A percentile compares a stretch with the other conserved stretches of the same genome.
phyloP scores from a whole-genome alignment of 2,797 vertebrate species.

The Rhabdomys pumilio region DNA sequence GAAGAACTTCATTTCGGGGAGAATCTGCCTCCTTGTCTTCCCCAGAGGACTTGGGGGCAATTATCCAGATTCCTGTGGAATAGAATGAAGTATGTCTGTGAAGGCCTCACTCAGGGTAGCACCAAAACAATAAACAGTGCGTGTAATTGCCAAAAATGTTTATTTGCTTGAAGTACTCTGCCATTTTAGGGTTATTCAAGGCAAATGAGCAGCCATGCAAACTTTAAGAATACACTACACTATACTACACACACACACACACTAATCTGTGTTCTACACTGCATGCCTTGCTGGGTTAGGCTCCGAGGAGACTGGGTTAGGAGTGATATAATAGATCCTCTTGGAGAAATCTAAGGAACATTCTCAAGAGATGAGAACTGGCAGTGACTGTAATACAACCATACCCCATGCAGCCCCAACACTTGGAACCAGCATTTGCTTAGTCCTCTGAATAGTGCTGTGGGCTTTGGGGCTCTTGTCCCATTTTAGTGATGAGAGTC shows the following conservation, averaged over 20 bases:
- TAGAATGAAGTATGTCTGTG: background rate
- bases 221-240: background rate
- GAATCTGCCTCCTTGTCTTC: background rate
- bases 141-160: background rate
- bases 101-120: background rate
- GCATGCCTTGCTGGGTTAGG: background rate
- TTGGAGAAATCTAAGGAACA: background rate
- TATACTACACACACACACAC: background rate
- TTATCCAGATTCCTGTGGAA: background rate
- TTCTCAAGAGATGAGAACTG: background rate
- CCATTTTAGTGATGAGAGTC: slow-evolving; percentile 13
- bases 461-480: background rate
- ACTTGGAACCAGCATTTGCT: background rate
- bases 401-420: background rate
- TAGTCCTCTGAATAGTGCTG: background rate
- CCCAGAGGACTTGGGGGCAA: background rate
- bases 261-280: background rate
- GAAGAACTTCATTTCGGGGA: background rate
- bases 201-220: background rate
- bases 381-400: background rate
- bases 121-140: background rate
- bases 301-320: background rate
- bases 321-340: background rate
- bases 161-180: slow-evolving; percentile 36
- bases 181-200: background rate